These are phyloP conservation scores for Macrophya annulata DNA, from an alignment of 2,888 invertebrate genomes.

Conservation along the genomic window DNA sequence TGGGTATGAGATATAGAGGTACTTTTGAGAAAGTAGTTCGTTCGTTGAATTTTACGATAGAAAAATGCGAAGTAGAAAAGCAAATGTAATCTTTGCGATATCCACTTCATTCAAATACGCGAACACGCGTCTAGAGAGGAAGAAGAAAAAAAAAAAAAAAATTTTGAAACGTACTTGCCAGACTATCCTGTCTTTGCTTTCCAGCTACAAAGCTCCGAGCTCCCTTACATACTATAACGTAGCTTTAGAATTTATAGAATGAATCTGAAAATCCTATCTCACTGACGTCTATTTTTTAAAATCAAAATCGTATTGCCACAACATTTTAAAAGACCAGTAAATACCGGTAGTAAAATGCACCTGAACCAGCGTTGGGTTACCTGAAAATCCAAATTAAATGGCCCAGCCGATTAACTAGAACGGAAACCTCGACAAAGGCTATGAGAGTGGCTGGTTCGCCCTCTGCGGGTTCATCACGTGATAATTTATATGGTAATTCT, in stretches of 20 bases:
- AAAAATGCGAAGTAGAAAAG: slow-evolving; percentile 10
- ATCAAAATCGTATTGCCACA: not conserved
- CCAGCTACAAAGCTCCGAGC: not conserved
- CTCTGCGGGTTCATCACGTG: slow-evolving; percentile 74
- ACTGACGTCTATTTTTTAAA: no score
- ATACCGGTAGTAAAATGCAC: not conserved
- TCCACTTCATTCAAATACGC: slow-evolving; percentile 20
- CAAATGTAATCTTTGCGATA: slow-evolving; percentile 21
- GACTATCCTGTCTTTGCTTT: not conserved
- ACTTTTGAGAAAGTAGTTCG: slow-evolving; percentile 33
- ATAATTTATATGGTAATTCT: slow-evolving; percentile 77
- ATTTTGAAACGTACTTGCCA: not conserved
- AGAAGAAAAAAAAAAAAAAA: not conserved
- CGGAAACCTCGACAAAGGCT: slow-evolving; percentile 75
- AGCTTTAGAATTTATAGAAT: no score
- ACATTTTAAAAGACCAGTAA: not conserved
- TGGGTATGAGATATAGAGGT: not conserved
- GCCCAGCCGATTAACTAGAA: slow-evolving; percentile 73
- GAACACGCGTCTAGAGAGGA: not conserved
- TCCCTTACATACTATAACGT: no score
- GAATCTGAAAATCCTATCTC: no score
- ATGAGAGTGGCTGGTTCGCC: slow-evolving; percentile 64
- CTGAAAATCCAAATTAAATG: slow-evolving; percentile 65
- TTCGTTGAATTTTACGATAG: slow-evolving; percentile 34
- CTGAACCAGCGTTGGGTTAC: slow-evolving; percentile 3